Conservation (phyloP, 2,797 vertebrate genomes). For the Pygocentrus nattereri region DNA sequence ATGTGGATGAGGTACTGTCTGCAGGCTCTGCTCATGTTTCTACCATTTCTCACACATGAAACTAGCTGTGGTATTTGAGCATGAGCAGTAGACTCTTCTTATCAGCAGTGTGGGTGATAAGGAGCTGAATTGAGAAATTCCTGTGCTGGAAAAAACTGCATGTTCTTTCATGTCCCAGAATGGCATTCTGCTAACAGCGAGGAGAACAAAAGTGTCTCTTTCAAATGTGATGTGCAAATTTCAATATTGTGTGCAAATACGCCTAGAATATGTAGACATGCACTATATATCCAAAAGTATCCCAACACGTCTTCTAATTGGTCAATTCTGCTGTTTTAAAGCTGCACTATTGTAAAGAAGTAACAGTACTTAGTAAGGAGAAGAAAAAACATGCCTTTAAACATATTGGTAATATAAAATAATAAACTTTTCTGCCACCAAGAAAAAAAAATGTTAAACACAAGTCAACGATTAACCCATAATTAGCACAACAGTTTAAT, state of each 20-base stretch:
- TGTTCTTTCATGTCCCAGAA: conserved; percentile 71
- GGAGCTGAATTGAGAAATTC: conserved; percentile 61
- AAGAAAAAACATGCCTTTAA: no score
- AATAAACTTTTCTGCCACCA: no score
- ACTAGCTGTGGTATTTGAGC: conserved; percentile 17
- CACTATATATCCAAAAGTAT: no score
- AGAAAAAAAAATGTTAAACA: background rate
- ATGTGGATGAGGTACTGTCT: background rate
- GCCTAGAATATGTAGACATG: no score
- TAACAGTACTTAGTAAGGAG: no score
- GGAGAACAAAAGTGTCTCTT: background rate
- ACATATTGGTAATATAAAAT: no score
- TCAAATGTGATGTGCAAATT: no score
- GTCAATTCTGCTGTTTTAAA: no score
- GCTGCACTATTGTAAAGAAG: no score
- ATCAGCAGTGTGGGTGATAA: conserved; percentile 61
- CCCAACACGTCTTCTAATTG: no score
- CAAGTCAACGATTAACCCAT: background rate
- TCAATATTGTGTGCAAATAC: no score
- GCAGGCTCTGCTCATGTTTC: background rate
- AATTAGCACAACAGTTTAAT: background rate
- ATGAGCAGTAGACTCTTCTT: conserved; percentile 45
- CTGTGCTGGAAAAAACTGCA: conserved; percentile 50
- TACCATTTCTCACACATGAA: background rate
- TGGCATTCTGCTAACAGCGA: conserved; percentile 62